Percentiles rank a stretch among this genome's conserved stretches.
Conservation (phyloP, 2,797 vertebrate species). For the Anabacerthia variegaticeps region DNA sequence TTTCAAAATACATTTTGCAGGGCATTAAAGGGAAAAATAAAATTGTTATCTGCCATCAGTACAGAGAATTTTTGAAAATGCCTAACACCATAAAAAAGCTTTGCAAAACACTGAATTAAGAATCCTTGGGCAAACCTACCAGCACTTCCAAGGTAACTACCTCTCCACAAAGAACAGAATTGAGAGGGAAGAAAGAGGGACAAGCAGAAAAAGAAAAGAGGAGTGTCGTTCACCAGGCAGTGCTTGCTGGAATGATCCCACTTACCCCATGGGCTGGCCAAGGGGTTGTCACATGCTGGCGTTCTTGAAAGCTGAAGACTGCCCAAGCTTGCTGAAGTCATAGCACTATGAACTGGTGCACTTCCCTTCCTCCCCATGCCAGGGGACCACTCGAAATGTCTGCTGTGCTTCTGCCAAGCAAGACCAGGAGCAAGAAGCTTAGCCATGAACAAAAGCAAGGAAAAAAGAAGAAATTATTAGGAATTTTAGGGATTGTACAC, state of each 20-base stretch:
- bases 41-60: neutral
- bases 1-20: neutral
- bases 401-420: neutral
- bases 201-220: neutral
- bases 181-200: neutral
- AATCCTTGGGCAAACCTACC: neutral
- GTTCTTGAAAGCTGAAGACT: neutral
- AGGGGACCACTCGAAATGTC: neutral
- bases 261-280: neutral
- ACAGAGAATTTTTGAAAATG: neutral
- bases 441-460: neutral
- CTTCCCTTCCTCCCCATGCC: neutral
- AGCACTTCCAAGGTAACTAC: neutral
- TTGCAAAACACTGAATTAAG: neutral
- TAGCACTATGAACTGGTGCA: neutral
- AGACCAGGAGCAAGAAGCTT: rapidly evolving
- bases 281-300: neutral
- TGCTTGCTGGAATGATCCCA: neutral
- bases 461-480: neutral
- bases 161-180: neutral
- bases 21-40: neutral
- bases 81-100: neutral
- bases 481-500: neutral
- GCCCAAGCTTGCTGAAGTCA: neutral
- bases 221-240: neutral